Conservation (phyloP, 2,113 vertebrate species). For the Oncorhynchus masou region DNA sequence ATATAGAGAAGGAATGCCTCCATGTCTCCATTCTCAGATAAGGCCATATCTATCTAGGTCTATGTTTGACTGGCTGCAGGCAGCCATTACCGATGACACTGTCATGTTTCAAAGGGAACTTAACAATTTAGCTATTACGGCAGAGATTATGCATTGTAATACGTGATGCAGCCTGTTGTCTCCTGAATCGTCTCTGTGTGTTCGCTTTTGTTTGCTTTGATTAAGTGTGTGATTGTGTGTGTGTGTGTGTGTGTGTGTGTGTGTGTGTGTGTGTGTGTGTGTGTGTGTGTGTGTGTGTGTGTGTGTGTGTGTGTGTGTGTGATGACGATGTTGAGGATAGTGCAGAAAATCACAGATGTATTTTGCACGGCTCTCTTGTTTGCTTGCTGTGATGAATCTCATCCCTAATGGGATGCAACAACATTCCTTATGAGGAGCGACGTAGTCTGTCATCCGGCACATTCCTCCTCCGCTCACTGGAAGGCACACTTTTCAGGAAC, state of each 20-base stretch:
- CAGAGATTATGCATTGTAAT: constrained; percentile 29
- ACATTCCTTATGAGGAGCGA: constrained; percentile 64
- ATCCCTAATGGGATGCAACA: constrained; percentile 74
- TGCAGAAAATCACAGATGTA: constrained; percentile 52
- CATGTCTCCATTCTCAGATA: no score
- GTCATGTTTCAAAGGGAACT: constrained; percentile 57
- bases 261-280: no score
- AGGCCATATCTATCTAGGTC: no score
- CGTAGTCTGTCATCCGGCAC: constrained; percentile 66
- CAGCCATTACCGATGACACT: constrained; percentile 12
- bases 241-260: no score
- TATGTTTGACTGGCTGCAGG: no score
- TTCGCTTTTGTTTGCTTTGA: no score
- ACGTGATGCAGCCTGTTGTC: constrained; percentile 53
- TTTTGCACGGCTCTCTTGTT: constrained; percentile 68
- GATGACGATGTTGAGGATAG: constrained; percentile 13
- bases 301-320: no score
- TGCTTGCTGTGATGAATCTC: constrained; percentile 69
- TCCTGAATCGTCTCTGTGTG: constrained; percentile 38
- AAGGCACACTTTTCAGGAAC: background rate
- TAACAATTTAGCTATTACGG: constrained; percentile 54
- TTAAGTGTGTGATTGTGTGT: background rate
- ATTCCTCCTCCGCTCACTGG: constrained; percentile 34
- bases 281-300: no score
- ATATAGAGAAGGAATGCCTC: no score